Conservation (phyloP, 2,113 vertebrate species). For the Sterna hirundo region DNA sequence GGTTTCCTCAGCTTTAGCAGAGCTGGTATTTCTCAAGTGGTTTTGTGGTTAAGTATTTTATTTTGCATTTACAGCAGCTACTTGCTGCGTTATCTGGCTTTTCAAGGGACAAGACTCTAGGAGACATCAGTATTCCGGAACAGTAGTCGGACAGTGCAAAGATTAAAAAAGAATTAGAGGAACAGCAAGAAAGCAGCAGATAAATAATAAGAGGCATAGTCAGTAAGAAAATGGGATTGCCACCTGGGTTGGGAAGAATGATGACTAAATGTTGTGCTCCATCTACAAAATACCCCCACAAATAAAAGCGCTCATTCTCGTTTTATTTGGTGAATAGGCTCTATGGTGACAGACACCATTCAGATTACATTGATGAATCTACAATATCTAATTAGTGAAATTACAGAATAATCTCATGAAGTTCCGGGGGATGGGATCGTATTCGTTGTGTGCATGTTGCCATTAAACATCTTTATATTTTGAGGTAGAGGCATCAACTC, state of each 20-base stretch:
- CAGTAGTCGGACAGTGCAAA: neutral
- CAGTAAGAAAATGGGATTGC: neutral
- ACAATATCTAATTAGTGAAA: neutral
- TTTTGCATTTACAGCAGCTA: conserved; percentile 15
- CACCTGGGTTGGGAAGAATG: neutral
- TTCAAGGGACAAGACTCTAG: neutral
- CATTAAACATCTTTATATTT: neutral
- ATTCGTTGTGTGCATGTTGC: neutral
- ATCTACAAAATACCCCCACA: neutral
- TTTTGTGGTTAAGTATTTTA: neutral
- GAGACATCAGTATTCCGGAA: neutral
- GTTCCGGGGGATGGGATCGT: neutral
- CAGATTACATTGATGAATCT: neutral
- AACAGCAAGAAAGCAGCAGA: neutral
- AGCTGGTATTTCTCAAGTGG: neutral
- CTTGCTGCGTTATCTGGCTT: neutral
- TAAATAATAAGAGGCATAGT: neutral
- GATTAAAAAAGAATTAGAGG: conserved; percentile 2
- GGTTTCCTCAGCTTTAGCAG: conserved; percentile 1
- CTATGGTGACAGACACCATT: neutral
- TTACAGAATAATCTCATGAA: neutral
- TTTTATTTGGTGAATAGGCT: neutral
- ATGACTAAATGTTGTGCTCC: neutral
- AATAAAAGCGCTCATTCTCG: neutral
- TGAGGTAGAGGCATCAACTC: neutral